phyloP scores from a whole-genome alignment of 2,113 vertebrate genomes.

The Pampusana beccarii region DNA sequence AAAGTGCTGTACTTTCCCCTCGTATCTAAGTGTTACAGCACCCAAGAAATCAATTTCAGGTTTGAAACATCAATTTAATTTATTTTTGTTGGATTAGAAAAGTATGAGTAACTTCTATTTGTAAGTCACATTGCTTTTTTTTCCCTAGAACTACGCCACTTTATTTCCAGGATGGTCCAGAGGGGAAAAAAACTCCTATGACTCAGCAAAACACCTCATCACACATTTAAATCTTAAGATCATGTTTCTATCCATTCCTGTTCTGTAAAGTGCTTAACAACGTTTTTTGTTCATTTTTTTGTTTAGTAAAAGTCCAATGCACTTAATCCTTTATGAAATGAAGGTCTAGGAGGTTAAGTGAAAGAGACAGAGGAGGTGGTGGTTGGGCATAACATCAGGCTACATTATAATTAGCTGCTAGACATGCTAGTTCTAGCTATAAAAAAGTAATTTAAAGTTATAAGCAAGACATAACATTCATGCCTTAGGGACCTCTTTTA shows the following conservation, averaged over 20 bases:
- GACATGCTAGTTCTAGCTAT: neutral
- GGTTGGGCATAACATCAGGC: neutral
- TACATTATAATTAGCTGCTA: neutral
- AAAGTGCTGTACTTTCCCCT: neutral
- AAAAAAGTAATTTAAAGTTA: constrained; percentile 38
- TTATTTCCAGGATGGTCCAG: neutral
- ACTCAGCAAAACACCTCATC: neutral
- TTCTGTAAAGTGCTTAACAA: neutral
- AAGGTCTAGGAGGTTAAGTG: neutral
- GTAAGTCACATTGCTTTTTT: neutral
- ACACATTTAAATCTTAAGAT: neutral
- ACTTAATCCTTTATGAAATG: neutral
- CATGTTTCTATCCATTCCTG: neutral
- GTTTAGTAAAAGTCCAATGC: neutral
- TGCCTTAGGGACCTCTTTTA: neutral
- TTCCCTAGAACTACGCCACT: neutral
- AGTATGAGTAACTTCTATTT: neutral
- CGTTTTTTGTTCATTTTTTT: neutral
- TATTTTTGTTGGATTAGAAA: neutral
- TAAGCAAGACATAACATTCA: constrained; percentile 21
- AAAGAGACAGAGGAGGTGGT: neutral
- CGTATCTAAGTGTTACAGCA: neutral
- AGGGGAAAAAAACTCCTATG: neutral
- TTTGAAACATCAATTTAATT: neutral
- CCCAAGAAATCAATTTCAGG: neutral